Evolutionary conservation across 2,888 invertebrate species (phyloP), one percentile per base, ranked within the genome.

Genomic region (Chymomyza amoena): DNA sequence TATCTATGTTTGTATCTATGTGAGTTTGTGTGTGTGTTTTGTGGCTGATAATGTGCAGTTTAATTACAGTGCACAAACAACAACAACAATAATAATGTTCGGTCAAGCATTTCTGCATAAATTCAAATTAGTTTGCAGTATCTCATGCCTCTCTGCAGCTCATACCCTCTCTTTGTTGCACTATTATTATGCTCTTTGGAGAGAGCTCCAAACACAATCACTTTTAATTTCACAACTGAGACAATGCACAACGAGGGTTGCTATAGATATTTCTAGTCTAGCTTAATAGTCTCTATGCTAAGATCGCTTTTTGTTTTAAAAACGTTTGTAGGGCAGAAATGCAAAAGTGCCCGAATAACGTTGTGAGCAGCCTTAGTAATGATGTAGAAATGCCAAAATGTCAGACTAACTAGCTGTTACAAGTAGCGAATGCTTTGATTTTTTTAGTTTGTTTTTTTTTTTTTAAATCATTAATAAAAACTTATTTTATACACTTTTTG

Each of bases 41-140:
- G 68, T 67, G 65, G 36, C 79, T 68, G 79, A 87, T 87, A 87
- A 87, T 86, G 75, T 81, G 86, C 79, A 87, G 87, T 84, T 87
- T 83, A 87, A 83, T 83, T 87, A 83, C 81, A 79, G 72, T 68
- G 73, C 64, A 70, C 76, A 61, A 79, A 70, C 81, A 72, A 77
- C 36, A 61, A 83, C 76, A 81, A 81, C 79, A 68, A 81, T 77
- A 81, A 25, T 25, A 25, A 83, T 72, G 76, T 68, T 72, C 69
- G 66, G 70, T 57, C 32, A 57, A 1, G 20, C 75, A 75, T 67
- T 65, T 66, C 68, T 73, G 75, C 78, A 88, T 88, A 84, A 87
- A 81, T 88, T 87, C 70, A 84, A 87, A 84, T 88, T 88, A 88
- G 76, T 80, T 84, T 78, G 56, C 69, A 68, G 61, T 52, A 51